Base-by-base conservation (phyloP, 2,888 invertebrate species). In the Teleiodes luculella region DNA sequence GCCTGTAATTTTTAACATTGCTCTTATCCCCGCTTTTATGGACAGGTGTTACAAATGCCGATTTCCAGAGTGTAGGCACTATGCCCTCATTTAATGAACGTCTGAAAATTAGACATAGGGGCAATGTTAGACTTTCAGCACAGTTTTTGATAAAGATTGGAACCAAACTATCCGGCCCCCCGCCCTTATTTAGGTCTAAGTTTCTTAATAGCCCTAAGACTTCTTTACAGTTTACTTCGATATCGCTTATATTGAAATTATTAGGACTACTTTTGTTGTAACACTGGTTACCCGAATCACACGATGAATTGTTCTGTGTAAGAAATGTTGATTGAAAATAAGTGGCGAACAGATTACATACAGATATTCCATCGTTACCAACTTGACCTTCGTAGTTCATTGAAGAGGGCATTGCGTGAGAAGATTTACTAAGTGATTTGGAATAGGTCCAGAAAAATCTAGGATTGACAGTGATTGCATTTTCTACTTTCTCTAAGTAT, bases 261-360 rank as follows among this genome's bases (percentile, higher is more conserved):
- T 20, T 11, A 7, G 8, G n/a, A 4, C n/a, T 20, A n/a, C 5
- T 28, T 7, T 6, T 45, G 28, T n/a, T n/a, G n/a, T n/a, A n/a
- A n/a, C n/a, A n/a, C n/a, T n/a, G n/a, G n/a, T n/a, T n/a, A n/a
- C n/a, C n/a, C n/a, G n/a, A 2, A 11, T 3, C 10, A 11, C 11
- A 5, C 11, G 10, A 6, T 2, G 45, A 16, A 8, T 5, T 18
- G 13, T n/a, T n/a, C n/a, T n/a, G n/a, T n/a, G n/a, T n/a, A n/a
- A n/a, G n/a, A 46, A 46, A 46, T 4, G 46, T 46, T 7, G 46
- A 46, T 14, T 31, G 31, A 46, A 46, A 46, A 31, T 46, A 46
- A 2, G 3, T 7, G n/a, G 46, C 5, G 16, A 46, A 46, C 4
- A 48, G 48, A 6, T 18, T 24, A 30, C 48, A 14, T 1, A 48